These are phyloP conservation scores for Fregetta grallaria DNA, from an alignment of 2,113 vertebrate genomes.

Conservation along the genomic window DNA sequence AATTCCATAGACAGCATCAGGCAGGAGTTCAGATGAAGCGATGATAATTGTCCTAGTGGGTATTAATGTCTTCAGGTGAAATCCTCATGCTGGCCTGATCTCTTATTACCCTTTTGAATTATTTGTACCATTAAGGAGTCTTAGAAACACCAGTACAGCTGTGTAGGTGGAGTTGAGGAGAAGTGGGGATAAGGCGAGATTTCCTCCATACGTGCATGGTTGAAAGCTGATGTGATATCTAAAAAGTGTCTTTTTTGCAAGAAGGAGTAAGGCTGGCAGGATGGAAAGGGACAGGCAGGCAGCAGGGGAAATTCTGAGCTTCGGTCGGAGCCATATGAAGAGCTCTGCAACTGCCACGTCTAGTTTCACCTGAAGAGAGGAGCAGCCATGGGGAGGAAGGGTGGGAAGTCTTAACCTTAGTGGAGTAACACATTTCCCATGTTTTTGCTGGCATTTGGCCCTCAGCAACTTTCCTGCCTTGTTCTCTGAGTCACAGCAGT, in stretches of 20 bases:
- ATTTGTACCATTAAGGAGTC: neutral
- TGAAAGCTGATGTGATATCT: neutral
- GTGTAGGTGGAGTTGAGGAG: neutral
- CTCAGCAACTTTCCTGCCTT: neutral
- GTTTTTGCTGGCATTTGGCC: slow-evolving; percentile 42
- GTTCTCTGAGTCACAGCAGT: neutral
- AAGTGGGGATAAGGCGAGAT: neutral
- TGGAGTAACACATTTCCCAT: neutral
- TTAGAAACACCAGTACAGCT: neutral
- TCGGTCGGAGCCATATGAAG: neutral
- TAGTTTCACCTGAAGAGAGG: neutral
- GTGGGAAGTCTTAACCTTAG: neutral
- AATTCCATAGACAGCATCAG: neutral
- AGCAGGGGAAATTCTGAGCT: neutral
- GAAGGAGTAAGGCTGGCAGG: neutral
- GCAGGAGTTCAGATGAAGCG: neutral
- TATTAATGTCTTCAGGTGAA: neutral
- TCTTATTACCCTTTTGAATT: neutral
- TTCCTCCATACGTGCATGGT: neutral
- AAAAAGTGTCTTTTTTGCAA: neutral
- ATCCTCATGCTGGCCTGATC: neutral
- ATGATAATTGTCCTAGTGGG: neutral
- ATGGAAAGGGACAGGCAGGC: neutral
- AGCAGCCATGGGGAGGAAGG: neutral
- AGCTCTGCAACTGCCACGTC: neutral